Conservation (phyloP, 2,113 vertebrate genomes). For the Rhea americana region DNA sequence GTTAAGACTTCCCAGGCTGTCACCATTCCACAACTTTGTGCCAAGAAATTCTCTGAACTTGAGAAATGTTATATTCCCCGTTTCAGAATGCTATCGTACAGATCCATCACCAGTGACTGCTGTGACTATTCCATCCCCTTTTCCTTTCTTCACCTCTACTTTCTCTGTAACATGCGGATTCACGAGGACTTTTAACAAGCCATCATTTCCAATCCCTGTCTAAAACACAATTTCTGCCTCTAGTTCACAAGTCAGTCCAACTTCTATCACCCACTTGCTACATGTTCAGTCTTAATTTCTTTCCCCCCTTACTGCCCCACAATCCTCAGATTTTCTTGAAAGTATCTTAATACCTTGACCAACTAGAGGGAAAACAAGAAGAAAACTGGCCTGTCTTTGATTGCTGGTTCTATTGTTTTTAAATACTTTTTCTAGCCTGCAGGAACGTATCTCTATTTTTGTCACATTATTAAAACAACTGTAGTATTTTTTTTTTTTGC, state of each 20-base stretch:
- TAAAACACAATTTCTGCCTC: not conserved
- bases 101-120: not conserved
- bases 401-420: not conserved
- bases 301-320: not conserved
- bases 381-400: not conserved
- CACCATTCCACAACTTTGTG: fast-evolving
- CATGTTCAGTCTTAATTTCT: not conserved
- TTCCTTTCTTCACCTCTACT: not conserved
- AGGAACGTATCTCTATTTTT: slow-evolving; percentile 46
- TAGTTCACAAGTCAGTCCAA: not conserved
- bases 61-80: not conserved
- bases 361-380: slow-evolving; percentile 5
- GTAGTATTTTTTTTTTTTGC: slow-evolving; percentile 11
- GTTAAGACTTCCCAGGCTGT: not conserved
- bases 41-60: not conserved
- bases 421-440: not conserved
- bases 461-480: slow-evolving; percentile 38
- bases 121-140: not conserved
- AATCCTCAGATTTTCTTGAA: not conserved
- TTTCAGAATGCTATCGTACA: not conserved
- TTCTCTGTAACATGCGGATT: not conserved
- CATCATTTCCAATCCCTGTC: not conserved
- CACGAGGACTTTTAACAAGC: fast-evolving
- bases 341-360: not conserved
- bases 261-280: not conserved